These are phyloP conservation scores for Montifringilla adamsi DNA, from an alignment of 2,113 vertebrate genomes.

Conservation along the genomic window DNA sequence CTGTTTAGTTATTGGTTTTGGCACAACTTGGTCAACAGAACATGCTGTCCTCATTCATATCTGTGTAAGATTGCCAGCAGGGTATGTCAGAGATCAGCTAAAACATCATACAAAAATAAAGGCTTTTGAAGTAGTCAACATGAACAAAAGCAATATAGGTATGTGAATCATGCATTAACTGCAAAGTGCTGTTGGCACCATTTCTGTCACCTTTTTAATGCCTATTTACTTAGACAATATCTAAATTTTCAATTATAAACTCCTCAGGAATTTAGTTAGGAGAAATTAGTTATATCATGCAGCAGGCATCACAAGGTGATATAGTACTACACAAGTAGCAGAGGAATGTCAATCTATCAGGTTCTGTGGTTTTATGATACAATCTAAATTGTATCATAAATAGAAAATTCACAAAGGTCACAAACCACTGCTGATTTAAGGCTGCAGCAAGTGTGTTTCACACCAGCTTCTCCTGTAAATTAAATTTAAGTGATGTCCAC, in stretches of 20 bases:
- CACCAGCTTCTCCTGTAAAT: neutral
- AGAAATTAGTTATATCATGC: neutral
- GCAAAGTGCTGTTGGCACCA: neutral
- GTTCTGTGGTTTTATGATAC: neutral
- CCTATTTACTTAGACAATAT: neutral
- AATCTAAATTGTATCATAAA: neutral
- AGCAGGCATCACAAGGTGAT: neutral
- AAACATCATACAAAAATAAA: neutral
- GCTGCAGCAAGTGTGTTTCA: neutral
- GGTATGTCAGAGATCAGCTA: neutral
- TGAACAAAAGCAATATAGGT: neutral
- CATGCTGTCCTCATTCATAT: neutral
- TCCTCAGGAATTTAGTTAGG: neutral
- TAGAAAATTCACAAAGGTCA: neutral
- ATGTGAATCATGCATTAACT: neutral
- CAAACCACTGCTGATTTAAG: neutral
- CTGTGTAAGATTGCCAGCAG: neutral
- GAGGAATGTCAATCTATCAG: neutral
- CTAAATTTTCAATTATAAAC: neutral
- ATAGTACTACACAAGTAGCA: neutral
- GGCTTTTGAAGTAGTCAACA: neutral
- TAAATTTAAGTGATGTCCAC: neutral
- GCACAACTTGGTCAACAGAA: neutral
- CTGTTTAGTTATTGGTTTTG: neutral
- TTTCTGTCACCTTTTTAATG: neutral